Conservation (phyloP, 2,113 vertebrate species). For the Origma solitaria region DNA sequence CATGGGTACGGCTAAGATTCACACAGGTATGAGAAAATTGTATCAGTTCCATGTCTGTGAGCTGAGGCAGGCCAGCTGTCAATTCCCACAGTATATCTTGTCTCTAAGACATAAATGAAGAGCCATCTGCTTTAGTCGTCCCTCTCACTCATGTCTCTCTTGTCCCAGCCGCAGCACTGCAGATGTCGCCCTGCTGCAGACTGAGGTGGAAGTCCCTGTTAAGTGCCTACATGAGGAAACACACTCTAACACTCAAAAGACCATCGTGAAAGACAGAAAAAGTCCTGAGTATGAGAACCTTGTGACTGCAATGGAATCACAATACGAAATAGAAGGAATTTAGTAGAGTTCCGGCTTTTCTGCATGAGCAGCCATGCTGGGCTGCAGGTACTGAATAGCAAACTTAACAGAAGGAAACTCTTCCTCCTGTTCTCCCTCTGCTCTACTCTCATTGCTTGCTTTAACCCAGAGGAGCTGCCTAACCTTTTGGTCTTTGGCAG, state of each 20-base stretch:
- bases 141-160: neutral
- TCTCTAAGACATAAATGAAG: neutral
- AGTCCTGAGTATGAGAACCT: conserved; percentile 30
- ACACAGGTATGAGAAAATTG: no score
- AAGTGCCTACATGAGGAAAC: neutral
- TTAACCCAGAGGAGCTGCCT: neutral
- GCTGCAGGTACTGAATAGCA: neutral
- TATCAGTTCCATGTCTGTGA: no score
- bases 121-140: accelerated
- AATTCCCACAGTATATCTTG: neutral
- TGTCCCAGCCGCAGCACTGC: neutral
- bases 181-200: neutral
- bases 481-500: neutral
- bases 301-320: conserved; percentile 2
- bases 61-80: no score
- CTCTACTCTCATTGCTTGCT: neutral
- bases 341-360: neutral
- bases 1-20: no score
- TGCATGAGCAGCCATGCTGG: neutral
- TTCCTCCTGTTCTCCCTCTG: neutral
- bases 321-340: neutral
- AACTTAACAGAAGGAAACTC: neutral
- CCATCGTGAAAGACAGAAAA: neutral
- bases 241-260: neutral
- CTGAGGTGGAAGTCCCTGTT: neutral